Conservation (phyloP, 1,140 invertebrate species). For the Tetramorium simillimum region DNA sequence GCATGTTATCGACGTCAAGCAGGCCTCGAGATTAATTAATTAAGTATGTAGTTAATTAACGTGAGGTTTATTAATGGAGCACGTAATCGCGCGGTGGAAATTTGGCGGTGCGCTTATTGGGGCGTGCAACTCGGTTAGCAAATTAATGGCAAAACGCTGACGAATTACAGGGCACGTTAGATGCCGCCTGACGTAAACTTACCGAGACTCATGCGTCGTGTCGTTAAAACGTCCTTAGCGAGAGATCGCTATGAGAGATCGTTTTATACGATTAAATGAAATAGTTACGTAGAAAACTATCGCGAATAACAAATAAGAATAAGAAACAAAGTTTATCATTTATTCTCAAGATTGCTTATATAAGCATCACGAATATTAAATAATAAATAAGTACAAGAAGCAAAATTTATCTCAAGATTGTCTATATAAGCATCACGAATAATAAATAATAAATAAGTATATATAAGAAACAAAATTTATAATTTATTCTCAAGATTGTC, state of each 20-base stretch:
- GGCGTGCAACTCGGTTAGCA: conserved; percentile 45
- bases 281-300: not conserved
- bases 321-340: not conserved
- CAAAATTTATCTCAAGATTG: no score
- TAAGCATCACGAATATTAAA: no score
- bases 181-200: conserved; percentile 18
- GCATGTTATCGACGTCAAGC: conserved; percentile 53
- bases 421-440: no score
- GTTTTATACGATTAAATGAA: not conserved
- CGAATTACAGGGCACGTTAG: conserved; percentile 46
- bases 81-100: conserved; percentile 40
- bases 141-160: conserved; percentile 55
- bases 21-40: conserved; percentile 52
- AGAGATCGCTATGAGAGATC: not conserved
- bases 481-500: not conserved
- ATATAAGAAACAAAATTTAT: not conserved
- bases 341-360: not conserved
- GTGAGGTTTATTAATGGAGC: conserved; percentile 55
- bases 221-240: conserved; percentile 7
- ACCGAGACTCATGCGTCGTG: not conserved
- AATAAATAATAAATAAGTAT: not conserved
- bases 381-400: no score
- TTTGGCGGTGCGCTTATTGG: conserved; percentile 45
- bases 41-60: conserved; percentile 55
- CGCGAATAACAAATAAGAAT: not conserved